A percentile compares a stretch with the other conserved stretches of the same genome.
phyloP scores from a whole-genome alignment of 2,113 vertebrate genomes.

The Morone saxatilis region DNA sequence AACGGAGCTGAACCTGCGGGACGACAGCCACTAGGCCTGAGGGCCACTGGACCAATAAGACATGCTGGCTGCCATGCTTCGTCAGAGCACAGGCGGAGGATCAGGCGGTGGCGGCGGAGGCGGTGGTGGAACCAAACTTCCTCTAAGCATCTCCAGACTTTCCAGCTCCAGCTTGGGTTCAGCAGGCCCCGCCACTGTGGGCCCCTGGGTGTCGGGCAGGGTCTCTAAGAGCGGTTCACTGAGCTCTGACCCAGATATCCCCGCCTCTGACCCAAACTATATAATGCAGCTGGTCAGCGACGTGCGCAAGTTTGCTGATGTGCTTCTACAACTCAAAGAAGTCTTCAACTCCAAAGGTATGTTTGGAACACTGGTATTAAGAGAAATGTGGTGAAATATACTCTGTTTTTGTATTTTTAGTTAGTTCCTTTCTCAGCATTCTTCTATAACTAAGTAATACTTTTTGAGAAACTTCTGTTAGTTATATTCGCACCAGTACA shows the following conservation, averaged over 20 bases:
- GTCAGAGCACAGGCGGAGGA: slow-evolving; percentile 71
- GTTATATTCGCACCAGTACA: background rate
- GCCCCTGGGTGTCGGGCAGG: slow-evolving; percentile 83
- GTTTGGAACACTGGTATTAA: slow-evolving; percentile 28
- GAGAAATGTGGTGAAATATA: background rate
- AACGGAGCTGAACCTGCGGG: slow-evolving; percentile 25
- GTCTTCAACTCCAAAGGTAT: slow-evolving; percentile 91
- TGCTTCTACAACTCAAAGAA: slow-evolving; percentile 94
- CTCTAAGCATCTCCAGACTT: slow-evolving; percentile 87
- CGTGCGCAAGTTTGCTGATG: slow-evolving; percentile 94
- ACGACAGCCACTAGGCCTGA: slow-evolving; percentile 29
- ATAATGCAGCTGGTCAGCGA: slow-evolving; percentile 96
- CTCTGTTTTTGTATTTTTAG: background rate
- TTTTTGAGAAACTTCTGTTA: background rate
- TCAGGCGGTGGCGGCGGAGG: slow-evolving; percentile 47
- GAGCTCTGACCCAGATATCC: slow-evolving; percentile 85
- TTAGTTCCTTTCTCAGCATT: background rate
- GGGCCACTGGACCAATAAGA: slow-evolving; percentile 65
- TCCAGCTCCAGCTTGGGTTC: slow-evolving; percentile 88
- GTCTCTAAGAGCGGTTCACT: slow-evolving; percentile 84
- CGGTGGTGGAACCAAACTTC: slow-evolving; percentile 86
- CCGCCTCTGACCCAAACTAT: slow-evolving; percentile 90
- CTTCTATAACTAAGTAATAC: background rate
- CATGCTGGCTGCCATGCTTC: slow-evolving; percentile 81
- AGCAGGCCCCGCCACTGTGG: slow-evolving; percentile 77